phyloP scores from a whole-genome alignment of 2,888 invertebrate genomes.

The Melitaea athalia region DNA sequence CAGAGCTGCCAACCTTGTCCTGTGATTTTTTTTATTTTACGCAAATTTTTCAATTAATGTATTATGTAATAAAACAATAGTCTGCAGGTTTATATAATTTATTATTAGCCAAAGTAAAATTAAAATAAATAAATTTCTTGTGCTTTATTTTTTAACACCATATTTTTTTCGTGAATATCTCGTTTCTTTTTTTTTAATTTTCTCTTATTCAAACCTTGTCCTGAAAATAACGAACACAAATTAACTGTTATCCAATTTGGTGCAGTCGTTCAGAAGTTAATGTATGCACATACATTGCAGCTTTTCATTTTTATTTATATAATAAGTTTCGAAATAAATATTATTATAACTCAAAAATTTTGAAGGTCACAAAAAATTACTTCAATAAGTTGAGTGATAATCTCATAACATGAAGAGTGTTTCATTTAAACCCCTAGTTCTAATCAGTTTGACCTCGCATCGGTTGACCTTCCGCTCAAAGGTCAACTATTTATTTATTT shows the following conservation, averaged over 20 bases:
- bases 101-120: background rate
- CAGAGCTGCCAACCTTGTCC: conserved; percentile 40
- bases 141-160: background rate
- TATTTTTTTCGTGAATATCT: too few species aligned
- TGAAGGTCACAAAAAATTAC: background rate
- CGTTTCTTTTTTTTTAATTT: too few species aligned
- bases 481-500: conserved; percentile 47
- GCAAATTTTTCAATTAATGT: conserved; percentile 9
- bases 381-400: conserved; percentile 17
- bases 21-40: conserved; percentile 26
- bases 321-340: background rate
- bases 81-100: background rate
- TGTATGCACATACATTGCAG: too few species aligned
- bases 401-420: conserved; percentile 34
- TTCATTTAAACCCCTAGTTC: conserved; percentile 47
- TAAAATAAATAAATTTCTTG: background rate
- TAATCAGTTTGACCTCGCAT: conserved; percentile 55
- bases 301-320: too few species aligned
- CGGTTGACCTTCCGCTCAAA: conserved; percentile 55
- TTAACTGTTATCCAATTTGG: too few species aligned
- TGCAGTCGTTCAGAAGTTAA: too few species aligned
- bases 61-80: background rate
- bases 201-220: too few species aligned
- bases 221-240: too few species aligned
- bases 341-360: background rate